phyloP scores from a whole-genome alignment of 1,140 invertebrate genomes.

The Drosophila sproati region DNA sequence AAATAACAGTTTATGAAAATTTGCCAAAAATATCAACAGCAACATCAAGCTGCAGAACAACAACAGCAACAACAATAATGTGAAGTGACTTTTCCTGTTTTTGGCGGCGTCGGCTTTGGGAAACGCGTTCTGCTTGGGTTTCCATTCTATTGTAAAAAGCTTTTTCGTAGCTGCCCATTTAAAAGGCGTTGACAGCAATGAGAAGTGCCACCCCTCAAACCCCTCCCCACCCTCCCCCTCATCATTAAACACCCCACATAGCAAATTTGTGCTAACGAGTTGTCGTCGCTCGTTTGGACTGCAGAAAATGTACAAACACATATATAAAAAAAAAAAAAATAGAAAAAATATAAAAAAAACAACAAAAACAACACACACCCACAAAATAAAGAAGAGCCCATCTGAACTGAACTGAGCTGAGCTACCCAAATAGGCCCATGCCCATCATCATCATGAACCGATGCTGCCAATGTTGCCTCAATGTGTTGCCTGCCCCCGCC shows the following conservation, averaged over 20 bases:
- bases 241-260: slow-evolving; percentile 43
- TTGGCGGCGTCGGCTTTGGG: slow-evolving; percentile 42
- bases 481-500: neutral
- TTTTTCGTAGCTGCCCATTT: slow-evolving; percentile 68
- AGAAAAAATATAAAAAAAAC: neutral
- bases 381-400: slow-evolving; percentile 28
- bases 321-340: slow-evolving; percentile 8
- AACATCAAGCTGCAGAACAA: slow-evolving; percentile 39
- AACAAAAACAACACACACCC: neutral
- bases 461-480: slow-evolving; percentile 31
- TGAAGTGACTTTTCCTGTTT: slow-evolving; percentile 79
- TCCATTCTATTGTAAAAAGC: slow-evolving; percentile 58
- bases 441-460: slow-evolving; percentile 31
- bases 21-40: slow-evolving; percentile 77
- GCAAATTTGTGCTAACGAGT: slow-evolving; percentile 79
- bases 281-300: slow-evolving; percentile 65
- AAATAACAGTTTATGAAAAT: slow-evolving; percentile 84
- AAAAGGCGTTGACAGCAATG: slow-evolving; percentile 71
- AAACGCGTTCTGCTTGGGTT: slow-evolving; percentile 42
- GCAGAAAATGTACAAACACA: slow-evolving; percentile 11
- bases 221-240: neutral
- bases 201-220: slow-evolving; percentile 6
- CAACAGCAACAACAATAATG: slow-evolving; percentile 18
- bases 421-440: slow-evolving; percentile 63
- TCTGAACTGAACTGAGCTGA: slow-evolving; percentile 33